Base-by-base conservation (phyloP, 2,888 invertebrate species). In the Drosophila ustulata region DNA sequence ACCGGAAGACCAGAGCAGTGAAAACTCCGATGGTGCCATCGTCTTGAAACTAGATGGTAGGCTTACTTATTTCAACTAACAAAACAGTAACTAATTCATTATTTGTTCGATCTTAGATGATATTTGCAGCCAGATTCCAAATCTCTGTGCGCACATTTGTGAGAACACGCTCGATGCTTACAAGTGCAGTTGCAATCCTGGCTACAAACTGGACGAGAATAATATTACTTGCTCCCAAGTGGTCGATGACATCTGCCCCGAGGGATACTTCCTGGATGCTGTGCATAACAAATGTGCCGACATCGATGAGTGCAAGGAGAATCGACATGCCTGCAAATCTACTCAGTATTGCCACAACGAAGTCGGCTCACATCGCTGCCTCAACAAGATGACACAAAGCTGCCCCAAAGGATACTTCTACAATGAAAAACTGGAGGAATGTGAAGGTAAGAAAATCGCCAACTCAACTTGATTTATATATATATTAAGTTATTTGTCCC, bases 291-390 rank as follows among this genome's bases (percentile, higher is more conserved):
- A 92, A 49, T 94, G 94, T 75, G 91, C 80, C 91, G 96, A 97
- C 90, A 93, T 96, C 52, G 93, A 96, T 86, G 96, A 96, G 88
- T 96, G 96, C 83, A 92, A 93, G 0, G 93, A 94, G 5, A 95
- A 95, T 0, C 95, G 96, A 58, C 80, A 89, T 4, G 94, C 95
- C 58, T 98, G 98, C 86, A 94, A 85, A 43, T 28, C 65, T 13
- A 78, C 79, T 49, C 95, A 96, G 89, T 91, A 93, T 13, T 97
- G 97, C 89, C 92, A 93, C 26, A 97, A 97, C 84, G 95, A 94
- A 0, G 90, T 93, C 7, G 97, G 96, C 1, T 94, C 95, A 53
- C 96, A 94, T 89, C 90, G 90, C 1, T 96, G 96, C 88, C 79
- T 92, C 0, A 84, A 81, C 55, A 84, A 90, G 0, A 88, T 88